Percentiles rank a stretch among this genome's conserved stretches.
phyloP scores from a whole-genome alignment of 2,797 vertebrate genomes.

The Catostomus latipinnis region DNA sequence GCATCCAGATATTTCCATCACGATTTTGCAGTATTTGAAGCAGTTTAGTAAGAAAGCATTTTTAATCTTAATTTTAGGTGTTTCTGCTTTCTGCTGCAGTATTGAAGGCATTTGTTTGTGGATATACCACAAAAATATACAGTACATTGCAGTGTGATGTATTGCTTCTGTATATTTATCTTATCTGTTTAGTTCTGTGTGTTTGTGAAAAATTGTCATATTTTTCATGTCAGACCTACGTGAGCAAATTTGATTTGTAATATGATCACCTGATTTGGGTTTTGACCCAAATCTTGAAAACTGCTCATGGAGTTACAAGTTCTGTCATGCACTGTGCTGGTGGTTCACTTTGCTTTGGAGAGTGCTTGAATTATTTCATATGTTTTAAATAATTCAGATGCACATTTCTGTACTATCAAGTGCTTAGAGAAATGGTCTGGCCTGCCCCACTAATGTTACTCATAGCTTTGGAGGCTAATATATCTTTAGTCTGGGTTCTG shows the following conservation, averaged over 20 bases:
- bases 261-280: background rate
- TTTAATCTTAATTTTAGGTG: background rate
- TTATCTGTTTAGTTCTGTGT: too few species aligned
- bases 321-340: background rate
- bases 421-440: conserved; percentile 10
- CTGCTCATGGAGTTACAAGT: background rate
- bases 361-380: conserved; percentile 49
- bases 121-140: too few species aligned
- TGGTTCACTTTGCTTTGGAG: background rate
- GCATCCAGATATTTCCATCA: background rate
- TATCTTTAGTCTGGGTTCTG: background rate
- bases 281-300: conserved; percentile 6
- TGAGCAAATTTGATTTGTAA: background rate
- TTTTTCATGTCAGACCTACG: too few species aligned
- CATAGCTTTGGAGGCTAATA: background rate
- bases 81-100: background rate
- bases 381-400: conserved; percentile 51
- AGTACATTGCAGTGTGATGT: too few species aligned
- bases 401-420: conserved; percentile 8
- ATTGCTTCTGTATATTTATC: too few species aligned
- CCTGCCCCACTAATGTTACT: background rate
- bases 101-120: background rate
- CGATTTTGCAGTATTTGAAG: background rate
- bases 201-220: too few species aligned
- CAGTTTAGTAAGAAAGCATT: background rate